Base-by-base conservation (phyloP, 2,113 vertebrate species). In the Psilopogon haemacephalus region DNA sequence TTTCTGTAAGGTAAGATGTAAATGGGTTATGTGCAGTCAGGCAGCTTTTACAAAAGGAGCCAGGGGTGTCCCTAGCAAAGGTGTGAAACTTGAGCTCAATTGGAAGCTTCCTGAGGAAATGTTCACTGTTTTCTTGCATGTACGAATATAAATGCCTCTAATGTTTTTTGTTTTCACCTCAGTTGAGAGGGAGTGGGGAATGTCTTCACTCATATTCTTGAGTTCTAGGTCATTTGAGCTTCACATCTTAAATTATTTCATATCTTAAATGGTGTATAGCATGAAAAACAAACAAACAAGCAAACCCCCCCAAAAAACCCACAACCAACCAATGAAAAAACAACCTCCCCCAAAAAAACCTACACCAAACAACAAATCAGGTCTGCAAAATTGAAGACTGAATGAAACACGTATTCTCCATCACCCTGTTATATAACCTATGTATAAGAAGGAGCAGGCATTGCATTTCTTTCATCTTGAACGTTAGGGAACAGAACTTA, bases 181-280 rank as follows among this genome's bases (percentile, higher is more conserved):
- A 58, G 11, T 27, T 40, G 28, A 2, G 0, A 5, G 4, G 2
- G 21, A 27, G 4, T 1, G 1, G 27, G 16, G 2, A 56, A 21
- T 32, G 20, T 44, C 30, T 4, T 56, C 69, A 28, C 23, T 91
- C 12, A 7, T 84, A 69, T 9, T 62, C 8, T 32, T 15, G 26
- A 77, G 7, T 80, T 84, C 20, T 12, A 10, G 11, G 11, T 88
- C 14, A 14, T 10, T 62, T 84, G 35, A 54, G 62, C 67, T 38
- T 58, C 0, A 4, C 50, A 9, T 55, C 14, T 71, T 55, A 32
- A 37, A 9, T 72, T 6, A 44, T 67, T 44, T n/a, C 19, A 23
- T 67, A 21, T 56, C 12, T 68, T 56, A 37, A 35, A 9, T 73
- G 5, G 5, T 71, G 3, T 21, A 11, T 55, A 28, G 56, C n/a